Percentiles rank a stretch among this genome's conserved stretches.
These are phyloP conservation scores for Phalacrocorax carbo DNA, from an alignment of 2,113 vertebrate genomes.

Conservation along the genomic window DNA sequence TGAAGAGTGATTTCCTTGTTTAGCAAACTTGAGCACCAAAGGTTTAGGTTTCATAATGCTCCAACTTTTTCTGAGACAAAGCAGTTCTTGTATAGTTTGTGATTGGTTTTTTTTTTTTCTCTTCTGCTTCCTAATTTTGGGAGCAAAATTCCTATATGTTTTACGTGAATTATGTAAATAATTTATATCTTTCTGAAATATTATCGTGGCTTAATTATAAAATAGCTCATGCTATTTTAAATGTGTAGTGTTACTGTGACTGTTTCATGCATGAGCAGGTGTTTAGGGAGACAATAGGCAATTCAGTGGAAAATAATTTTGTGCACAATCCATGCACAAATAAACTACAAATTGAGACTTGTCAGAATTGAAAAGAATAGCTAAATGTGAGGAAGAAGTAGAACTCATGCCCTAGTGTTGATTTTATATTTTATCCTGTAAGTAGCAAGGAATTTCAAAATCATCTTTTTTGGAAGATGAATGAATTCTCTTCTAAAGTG, in stretches of 20 bases:
- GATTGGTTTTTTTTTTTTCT: not conserved
- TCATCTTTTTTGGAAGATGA: not conserved
- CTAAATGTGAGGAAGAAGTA: not conserved
- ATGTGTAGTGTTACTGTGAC: not conserved
- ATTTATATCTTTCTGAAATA: not conserved
- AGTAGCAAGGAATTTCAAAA: not conserved
- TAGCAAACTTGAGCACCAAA: not conserved
- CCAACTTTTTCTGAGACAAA: not conserved
- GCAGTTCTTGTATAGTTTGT: not conserved
- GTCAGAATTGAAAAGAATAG: not conserved
- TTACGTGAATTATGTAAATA: not conserved
- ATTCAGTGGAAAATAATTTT: not conserved
- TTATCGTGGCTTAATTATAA: not conserved
- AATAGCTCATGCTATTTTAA: not conserved
- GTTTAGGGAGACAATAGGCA: not conserved
- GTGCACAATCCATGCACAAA: not conserved
- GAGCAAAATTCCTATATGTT: not conserved
- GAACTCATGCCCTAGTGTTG: not conserved
- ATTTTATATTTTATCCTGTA: not conserved
- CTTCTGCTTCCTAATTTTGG: not conserved
- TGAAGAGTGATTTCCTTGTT: not conserved
- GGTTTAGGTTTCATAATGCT: not conserved
- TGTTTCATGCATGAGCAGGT: not conserved
- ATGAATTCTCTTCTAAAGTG: not conserved
- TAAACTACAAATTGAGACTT: not conserved